These are phyloP conservation scores for Melitaea cinxia DNA, from an alignment of 1,140 invertebrate species.

Conservation along the genomic window DNA sequence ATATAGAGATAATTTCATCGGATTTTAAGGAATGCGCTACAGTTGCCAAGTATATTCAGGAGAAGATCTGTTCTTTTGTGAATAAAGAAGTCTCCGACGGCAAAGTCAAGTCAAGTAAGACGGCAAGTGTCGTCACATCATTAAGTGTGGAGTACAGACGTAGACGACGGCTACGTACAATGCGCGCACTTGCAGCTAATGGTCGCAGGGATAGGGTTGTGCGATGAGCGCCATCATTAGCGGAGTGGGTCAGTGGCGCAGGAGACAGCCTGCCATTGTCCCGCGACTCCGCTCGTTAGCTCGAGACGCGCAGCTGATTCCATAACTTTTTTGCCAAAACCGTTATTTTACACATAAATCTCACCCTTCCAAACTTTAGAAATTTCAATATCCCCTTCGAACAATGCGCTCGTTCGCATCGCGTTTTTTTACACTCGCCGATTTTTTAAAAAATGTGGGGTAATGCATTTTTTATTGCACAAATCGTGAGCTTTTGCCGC, in stretches of 20 bases:
- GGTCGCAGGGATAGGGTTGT: constrained; percentile 20
- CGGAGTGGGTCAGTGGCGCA: constrained; percentile 33
- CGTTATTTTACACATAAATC: constrained; percentile 79
- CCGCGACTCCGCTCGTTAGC: constrained; percentile 6
- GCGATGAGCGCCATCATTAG: constrained; percentile 18
- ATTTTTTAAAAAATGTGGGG: constrained; percentile 77
- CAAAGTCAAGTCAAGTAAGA: no score
- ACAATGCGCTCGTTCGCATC: constrained; percentile 64
- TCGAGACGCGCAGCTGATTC: constrained; percentile 64
- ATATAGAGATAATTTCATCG: no score
- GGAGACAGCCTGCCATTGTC: constrained; percentile 22
- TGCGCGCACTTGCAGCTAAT: constrained; percentile 9
- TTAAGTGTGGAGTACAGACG: not conserved
- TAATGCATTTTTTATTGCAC: constrained; percentile 78
- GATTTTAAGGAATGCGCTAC: no score
- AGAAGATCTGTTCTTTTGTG: no score
- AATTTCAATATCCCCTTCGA: constrained; percentile 74
- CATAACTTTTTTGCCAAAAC: constrained; percentile 69
- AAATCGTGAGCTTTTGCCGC: constrained; percentile 56
- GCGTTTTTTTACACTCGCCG: constrained; percentile 62
- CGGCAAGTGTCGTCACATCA: no score
- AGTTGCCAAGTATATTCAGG: no score
- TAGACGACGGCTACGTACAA: not conserved
- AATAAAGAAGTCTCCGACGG: no score
- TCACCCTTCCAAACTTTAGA: constrained; percentile 75